Base-by-base conservation (phyloP, 2,113 vertebrate species). In the Hypocryptadius cinnamomeus region DNA sequence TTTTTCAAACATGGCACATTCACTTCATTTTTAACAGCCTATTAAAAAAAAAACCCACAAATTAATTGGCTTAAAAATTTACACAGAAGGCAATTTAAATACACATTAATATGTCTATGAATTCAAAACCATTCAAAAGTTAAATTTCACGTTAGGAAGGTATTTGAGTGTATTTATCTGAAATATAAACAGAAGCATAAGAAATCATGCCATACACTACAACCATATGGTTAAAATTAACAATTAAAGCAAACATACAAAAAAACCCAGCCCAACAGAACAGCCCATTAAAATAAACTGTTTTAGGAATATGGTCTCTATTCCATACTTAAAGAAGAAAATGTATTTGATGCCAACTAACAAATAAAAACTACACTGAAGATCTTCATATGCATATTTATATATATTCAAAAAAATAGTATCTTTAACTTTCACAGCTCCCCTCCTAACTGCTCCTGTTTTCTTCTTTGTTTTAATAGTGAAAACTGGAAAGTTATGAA, bases 11-110 rank as follows among this genome's bases (percentile, higher is more conserved):
- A 99, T 33, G 99, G 99, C 96, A 99, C 99, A 89, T 99, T 99
- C 96, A 99, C 99, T 98, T 99, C 99, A 95, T 99, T 99, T 98
- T 99, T 99, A 97, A 99, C 99, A 98, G 99, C 99, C 99, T 99
- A 90, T 82, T 76, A 93, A 93, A 95, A 92, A 94, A 97, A 87
- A 96, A 96, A 79, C 96, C 70, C 11, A 85, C 5, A 93, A 44
- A 93, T 42, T 87, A 82, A 73, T 39, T 22, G 25, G 23, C 57
- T 71, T 50, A 54, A 31, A 85, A 39, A 40, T 69, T 69, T n/a
- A 64, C n/a, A 82, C 48, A 92, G 35, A 94, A 81, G 53, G n/a
- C 13, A 57, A 74, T 91, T 85, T 78, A 57, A 91, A 45, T 6
- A 84, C 8, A 90, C 28, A 39, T 42, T 50, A 74, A 81, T 17